These are phyloP conservation scores for Tachina lurida DNA, from an alignment of 2,888 invertebrate species.

Conservation along the genomic window DNA sequence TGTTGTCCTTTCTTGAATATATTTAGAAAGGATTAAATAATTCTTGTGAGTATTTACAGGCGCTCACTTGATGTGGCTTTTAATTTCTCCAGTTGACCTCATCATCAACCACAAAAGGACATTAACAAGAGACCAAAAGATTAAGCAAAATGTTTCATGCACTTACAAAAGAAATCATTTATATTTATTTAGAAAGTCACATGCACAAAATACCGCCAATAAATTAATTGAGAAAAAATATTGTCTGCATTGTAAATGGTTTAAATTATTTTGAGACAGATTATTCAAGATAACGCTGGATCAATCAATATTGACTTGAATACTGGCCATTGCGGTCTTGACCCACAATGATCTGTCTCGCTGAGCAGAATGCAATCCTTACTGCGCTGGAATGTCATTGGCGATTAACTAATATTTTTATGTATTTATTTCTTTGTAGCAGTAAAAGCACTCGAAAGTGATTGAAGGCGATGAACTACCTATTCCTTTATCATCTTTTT, in stretches of 20 bases:
- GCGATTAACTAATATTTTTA: no score
- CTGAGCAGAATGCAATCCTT: no score
- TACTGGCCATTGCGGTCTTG: no score
- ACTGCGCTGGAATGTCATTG: no score
- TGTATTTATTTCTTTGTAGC: no score
- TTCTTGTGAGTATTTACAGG: constrained; percentile 40
- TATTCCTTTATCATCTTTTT: no score
- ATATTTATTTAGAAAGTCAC: constrained; percentile 23
- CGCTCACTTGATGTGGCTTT: constrained; percentile 20
- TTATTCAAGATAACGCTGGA: no score
- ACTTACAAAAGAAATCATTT: constrained; percentile 25
- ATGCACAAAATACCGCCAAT: neutral
- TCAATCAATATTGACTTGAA: no score
- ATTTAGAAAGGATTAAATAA: constrained; percentile 53
- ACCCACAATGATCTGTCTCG: no score
- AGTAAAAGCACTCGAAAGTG: no score
- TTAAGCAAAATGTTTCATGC: constrained; percentile 27
- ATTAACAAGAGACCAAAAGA: constrained; percentile 75
- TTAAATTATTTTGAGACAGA: neutral
- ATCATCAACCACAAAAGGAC: constrained; percentile 77
- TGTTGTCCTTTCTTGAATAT: constrained; percentile 32
- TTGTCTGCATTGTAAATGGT: neutral
- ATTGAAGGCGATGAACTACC: no score
- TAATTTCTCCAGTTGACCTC: constrained; percentile 75
- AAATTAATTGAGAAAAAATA: neutral